Base-by-base conservation (phyloP, 2,113 vertebrate genomes). In the Carettochelys insculpta region DNA sequence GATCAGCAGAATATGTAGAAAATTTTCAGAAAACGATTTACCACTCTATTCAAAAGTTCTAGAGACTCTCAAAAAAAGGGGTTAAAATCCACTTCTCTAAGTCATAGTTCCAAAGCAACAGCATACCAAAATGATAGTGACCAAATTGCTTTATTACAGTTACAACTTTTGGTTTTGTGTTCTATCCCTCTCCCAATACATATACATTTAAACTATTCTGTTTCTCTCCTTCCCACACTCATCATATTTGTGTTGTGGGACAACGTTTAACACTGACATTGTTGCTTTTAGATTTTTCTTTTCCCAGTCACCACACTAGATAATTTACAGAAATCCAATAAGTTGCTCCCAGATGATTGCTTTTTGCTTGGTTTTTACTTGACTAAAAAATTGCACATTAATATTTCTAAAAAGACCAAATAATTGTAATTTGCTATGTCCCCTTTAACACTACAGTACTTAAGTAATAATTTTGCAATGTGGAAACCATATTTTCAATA, bases 371-470 rank as follows among this genome's bases (percentile, higher is more conserved):
- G 25, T 81, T 76, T 91, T 82, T 68, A 50, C 53, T 56, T 79
- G 50, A 84, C 61, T 87, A 83, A 90, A 89, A 92, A 93, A 85
- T 1, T 43, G n/a, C 82, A 81, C 22, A 83, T n/a, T 13, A 65
- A 68, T 34, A 65, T 41, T 90, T 54, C 38, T 89, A 81, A 84
- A 80, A 91, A 31, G 83, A 34, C 54, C 58, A 94, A 85, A n/a
- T 54, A 80, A 88, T 71, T 71, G 86, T 31, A 81, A 90, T 88
- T 56, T 31, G n/a, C 68, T 88, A 54, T 11, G 29, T 61, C 80
- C 82, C 90, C 11, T 89, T 90, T 83, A 90, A 83, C 91, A 65
- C 51, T 82, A 85, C 77, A 92, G 90, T 38, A 92, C 86, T 90
- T 77, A 68, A 24, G 53, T 94, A 89, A 92, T 54, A 95, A 85